These are phyloP conservation scores for Candoia aspera DNA, from an alignment of 2,113 vertebrate genomes.

Conservation along the genomic window DNA sequence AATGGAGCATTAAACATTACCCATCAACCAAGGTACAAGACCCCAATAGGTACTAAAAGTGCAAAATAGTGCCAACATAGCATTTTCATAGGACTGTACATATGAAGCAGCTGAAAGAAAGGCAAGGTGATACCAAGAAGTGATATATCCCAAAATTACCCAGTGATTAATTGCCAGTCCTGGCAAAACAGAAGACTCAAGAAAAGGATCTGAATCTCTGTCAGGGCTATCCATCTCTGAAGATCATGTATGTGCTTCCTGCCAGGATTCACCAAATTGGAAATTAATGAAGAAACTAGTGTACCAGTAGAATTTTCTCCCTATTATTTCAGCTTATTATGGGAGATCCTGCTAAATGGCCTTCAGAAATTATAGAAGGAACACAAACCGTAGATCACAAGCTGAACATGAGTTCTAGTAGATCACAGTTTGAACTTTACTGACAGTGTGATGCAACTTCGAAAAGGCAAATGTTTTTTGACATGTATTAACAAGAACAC, in stretches of 20 bases:
- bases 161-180: neutral
- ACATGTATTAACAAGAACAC: neutral
- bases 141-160: neutral
- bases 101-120: neutral
- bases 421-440: neutral
- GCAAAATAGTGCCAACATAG: neutral
- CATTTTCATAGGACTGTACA: neutral
- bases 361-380: neutral
- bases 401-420: no score
- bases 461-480: neutral
- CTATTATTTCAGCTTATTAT: neutral
- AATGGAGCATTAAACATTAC: neutral
- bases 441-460: neutral
- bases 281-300: neutral
- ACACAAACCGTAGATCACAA: neutral
- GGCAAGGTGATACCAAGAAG: neutral
- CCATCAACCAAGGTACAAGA: neutral
- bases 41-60: neutral
- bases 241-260: neutral
- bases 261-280: neutral
- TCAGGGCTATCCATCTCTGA: neutral
- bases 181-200: neutral
- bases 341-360: neutral
- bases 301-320: neutral
- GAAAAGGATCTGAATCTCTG: no score